Percentiles rank a stretch among this genome's conserved stretches.
Conservation (phyloP, 2,113 vertebrate species). For the Ginglymostoma cirratum region DNA sequence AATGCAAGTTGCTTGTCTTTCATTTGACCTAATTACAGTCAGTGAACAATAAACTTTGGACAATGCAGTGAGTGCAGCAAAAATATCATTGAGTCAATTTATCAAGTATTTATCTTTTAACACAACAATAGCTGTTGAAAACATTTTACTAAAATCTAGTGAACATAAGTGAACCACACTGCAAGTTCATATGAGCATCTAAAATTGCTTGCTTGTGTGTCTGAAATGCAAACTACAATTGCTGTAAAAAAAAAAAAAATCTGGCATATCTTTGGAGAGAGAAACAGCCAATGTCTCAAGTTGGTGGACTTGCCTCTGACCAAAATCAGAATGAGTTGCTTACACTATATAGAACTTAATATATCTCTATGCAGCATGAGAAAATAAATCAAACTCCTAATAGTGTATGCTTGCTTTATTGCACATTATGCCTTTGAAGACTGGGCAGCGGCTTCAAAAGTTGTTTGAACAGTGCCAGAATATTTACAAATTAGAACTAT, state of each 20-base stretch:
- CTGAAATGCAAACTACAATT: no score
- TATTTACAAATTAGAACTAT: neutral
- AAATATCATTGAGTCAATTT: neutral
- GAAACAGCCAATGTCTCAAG: neutral
- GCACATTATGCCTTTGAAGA: slow-evolving; percentile 14
- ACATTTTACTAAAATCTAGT: no score
- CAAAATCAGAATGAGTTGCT: neutral
- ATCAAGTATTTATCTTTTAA: no score
- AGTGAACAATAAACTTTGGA: neutral
- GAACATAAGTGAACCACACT: no score
- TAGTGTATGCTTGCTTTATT: neutral
- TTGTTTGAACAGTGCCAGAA: neutral
- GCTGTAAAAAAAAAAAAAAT: no score
- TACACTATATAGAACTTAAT: neutral
- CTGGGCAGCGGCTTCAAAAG: neutral
- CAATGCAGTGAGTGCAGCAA: no score
- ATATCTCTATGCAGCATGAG: neutral
- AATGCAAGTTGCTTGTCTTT: neutral
- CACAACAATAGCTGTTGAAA: no score
- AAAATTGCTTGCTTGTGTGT: no score
- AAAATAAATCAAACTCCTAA: neutral
- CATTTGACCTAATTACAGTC: neutral
- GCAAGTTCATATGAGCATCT: no score
- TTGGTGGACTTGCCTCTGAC: neutral
- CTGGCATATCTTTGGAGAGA: neutral